Evolutionary conservation across 2,113 vertebrate species (phyloP).

Genomic region (Daboia siamensis): DNA sequence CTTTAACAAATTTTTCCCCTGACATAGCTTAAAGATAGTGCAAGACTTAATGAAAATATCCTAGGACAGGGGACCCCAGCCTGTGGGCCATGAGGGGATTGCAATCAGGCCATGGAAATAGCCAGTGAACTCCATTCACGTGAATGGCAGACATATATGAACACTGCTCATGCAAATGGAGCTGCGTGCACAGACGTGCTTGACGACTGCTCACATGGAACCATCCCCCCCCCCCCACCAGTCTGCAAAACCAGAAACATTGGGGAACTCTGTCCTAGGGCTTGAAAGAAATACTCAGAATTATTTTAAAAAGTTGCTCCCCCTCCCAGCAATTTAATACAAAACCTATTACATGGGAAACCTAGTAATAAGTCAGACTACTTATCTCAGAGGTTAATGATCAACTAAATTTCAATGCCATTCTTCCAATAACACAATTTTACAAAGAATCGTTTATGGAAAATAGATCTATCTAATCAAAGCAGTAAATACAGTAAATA

Average conservation of each 20-base stretch:
- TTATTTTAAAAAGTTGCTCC: constrained; percentile 1
- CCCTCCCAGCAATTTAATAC: neutral
- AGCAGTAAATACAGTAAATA: neutral
- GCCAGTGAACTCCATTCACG: too few relatives aligned
- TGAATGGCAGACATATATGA: too few relatives aligned
- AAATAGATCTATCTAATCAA: neutral
- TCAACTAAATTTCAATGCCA: neutral
- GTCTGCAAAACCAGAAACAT: too few relatives aligned
- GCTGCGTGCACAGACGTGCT: too few relatives aligned
- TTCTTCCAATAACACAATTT: neutral
- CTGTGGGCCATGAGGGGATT: too few relatives aligned
- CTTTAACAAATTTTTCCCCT: too few relatives aligned
- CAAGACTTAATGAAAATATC: neutral
- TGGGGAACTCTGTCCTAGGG: neutral
- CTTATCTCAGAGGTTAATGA: constrained; percentile 7
- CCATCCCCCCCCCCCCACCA: too few relatives aligned
- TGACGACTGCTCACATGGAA: too few relatives aligned
- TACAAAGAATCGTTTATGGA: neutral
- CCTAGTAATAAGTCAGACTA: constrained; percentile 4
- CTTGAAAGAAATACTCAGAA: neutral
- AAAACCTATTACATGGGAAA: constrained; percentile 5
- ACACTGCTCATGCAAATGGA: too few relatives aligned
- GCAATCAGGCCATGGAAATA: too few relatives aligned
- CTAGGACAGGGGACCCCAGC: neutral
- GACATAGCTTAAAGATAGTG: neutral